Base-by-base conservation (phyloP, 1,140 invertebrate genomes). In the Mamestra configurata region DNA sequence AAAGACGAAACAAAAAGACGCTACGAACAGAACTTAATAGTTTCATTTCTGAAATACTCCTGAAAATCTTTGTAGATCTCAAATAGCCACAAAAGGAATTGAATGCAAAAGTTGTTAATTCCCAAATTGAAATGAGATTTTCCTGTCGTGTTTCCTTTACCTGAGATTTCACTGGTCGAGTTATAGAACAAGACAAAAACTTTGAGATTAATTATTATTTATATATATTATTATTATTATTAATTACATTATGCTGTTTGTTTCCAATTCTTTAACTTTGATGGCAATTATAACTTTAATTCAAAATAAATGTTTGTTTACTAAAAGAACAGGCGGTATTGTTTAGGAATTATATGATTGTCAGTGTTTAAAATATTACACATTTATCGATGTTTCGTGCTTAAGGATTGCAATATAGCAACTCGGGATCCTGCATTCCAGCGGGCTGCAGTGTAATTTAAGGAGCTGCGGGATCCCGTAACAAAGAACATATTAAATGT, bases 171-270 rank as follows among this genome's bases (percentile, higher is more conserved):
- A n/a, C 15, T 13, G 61, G 61, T 40, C 6, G 35, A 66, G 35
- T 66, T 51, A 64, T 51, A 31, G 27, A 68, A 68, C 64, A 27
- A 24, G 64, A 68, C 64, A 49, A 68, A 40, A 68, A 70, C 66
- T 70, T 49, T 11, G 22, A 31, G 27, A 31, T 31, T 31, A n/a
- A n/a, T n/a, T n/a, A n/a, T n/a, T n/a, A n/a, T n/a, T n/a, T n/a
- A 1, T 5, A 49, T 22, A 70, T 70, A 51, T 43, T 43, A 70
- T 70, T 49, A 27, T n/a, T 68, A 68, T 68, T 49, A 5, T 49
- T 70, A 46, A 70, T 70, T 49, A 27, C 24, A 70, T 70, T 70
- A 70, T 51, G 10, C 66, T n/a, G 27, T 70, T 70, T 70, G 66
- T 70, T 70, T 11, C 20, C 20, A 68, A 68, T 64, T 64, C 31